Percentiles rank a stretch among this genome's conserved stretches.
phyloP scores from a whole-genome alignment of 2,113 vertebrate species.

The Bungarus multicinctus region DNA sequence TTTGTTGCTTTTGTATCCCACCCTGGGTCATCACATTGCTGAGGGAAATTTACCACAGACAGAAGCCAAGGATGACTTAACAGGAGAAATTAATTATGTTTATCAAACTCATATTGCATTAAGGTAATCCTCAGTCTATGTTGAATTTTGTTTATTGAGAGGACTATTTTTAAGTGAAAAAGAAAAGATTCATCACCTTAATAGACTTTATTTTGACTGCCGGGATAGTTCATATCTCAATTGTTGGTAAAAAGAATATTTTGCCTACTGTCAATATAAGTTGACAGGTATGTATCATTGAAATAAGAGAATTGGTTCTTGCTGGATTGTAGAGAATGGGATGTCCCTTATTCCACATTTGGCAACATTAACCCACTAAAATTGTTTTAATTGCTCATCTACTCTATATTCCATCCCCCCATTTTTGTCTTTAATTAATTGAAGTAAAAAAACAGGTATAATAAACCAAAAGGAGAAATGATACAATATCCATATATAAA shows the following conservation, averaged over 20 bases:
- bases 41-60: neutral
- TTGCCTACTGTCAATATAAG: neutral
- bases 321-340: neutral
- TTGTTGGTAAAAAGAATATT: neutral
- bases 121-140: neutral
- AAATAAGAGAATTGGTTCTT: neutral
- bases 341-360: neutral
- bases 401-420: neutral
- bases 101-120: neutral
- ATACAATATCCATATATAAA: neutral
- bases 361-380: neutral
- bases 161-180: neutral
- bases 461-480: neutral
- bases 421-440: neutral
- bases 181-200: neutral
- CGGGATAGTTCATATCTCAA: neutral
- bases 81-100: neutral
- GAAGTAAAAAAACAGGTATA: neutral
- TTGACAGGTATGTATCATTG: neutral
- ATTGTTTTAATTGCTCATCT: neutral
- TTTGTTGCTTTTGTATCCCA: no score
- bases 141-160: neutral
- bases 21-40: neutral
- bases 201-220: neutral
- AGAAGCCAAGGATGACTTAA: neutral